These are phyloP conservation scores for Geophilus truncorum DNA, from an alignment of 2,888 invertebrate species.

Conservation along the genomic window DNA sequence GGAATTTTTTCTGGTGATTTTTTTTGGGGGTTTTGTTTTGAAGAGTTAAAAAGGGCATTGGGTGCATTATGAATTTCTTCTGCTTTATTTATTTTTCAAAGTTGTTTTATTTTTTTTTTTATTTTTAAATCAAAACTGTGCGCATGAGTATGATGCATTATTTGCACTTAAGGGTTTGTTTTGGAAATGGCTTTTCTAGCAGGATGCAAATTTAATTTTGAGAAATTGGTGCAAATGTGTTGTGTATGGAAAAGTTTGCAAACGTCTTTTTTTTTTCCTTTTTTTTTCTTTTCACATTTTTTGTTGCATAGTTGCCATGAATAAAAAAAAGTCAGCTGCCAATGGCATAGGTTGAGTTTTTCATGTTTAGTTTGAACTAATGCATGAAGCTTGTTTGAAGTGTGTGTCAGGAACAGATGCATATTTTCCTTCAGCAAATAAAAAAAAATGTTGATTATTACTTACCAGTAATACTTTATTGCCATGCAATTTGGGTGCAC, in stretches of 20 bases:
- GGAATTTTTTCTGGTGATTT: no score
- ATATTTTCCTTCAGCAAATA: not conserved
- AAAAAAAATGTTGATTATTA: not conserved
- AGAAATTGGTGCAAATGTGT: not conserved
- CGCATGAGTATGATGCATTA: not conserved
- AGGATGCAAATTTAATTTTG: not conserved
- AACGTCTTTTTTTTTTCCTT: not conserved
- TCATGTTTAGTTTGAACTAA: constrained; percentile 3
- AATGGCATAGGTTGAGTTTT: not conserved
- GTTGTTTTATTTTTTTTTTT: not conserved
- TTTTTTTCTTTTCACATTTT: not conserved
- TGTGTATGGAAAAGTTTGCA: not conserved
- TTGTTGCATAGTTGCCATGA: no score
- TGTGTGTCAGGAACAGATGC: not conserved
- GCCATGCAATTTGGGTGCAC: not conserved
- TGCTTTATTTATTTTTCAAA: no score
- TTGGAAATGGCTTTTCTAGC: not conserved
- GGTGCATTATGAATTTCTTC: no score
- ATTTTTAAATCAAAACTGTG: not conserved
- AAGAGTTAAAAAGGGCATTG: no score
- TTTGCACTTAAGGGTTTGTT: not conserved
- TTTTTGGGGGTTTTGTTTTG: no score
- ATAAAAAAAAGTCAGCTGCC: constrained; percentile 10
- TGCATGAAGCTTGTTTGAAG: constrained; percentile 23
- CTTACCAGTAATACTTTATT: no score